phyloP scores from a whole-genome alignment of 35 echinoderm and acorn worm genomes.

The Anneissia japonica region DNA sequence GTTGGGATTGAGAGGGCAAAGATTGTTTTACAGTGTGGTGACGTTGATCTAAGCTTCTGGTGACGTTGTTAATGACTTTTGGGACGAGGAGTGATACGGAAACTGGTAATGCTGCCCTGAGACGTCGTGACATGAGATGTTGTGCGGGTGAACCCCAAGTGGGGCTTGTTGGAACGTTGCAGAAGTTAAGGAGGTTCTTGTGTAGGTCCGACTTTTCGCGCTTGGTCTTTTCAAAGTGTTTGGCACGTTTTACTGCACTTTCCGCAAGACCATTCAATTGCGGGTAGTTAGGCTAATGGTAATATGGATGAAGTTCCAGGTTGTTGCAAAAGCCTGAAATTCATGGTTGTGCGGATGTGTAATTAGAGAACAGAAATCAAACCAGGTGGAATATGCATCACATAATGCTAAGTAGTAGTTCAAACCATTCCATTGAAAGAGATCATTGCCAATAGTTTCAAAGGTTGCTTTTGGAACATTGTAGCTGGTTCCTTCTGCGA shows the following conservation, averaged over 20 bases:
- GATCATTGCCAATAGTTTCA: no score
- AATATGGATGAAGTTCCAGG: neutral
- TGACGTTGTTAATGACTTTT: no score
- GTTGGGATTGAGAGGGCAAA: constrained; percentile 18
- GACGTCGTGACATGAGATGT: constrained; percentile 10
- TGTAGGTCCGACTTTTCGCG: neutral
- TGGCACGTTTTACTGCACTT: neutral
- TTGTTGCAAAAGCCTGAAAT: neutral
- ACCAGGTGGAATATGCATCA: no score
- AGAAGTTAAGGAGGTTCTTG: neutral
- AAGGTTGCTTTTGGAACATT: no score
- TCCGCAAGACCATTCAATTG: neutral
- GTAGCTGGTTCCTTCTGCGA: neutral
- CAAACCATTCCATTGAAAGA: no score
- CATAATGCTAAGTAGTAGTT: no score
- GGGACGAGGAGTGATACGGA: no score
- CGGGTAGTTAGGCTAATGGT: neutral
- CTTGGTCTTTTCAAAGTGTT: neutral
- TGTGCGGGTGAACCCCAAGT: neutral
- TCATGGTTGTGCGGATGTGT: no score
- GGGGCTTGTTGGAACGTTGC: constrained; percentile 15
- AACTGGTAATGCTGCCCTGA: no score
- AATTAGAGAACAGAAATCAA: no score
- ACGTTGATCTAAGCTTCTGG: no score
- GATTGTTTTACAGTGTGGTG: no score